Base-by-base conservation (phyloP, 2,888 invertebrate species). In the Brenthis ino region DNA sequence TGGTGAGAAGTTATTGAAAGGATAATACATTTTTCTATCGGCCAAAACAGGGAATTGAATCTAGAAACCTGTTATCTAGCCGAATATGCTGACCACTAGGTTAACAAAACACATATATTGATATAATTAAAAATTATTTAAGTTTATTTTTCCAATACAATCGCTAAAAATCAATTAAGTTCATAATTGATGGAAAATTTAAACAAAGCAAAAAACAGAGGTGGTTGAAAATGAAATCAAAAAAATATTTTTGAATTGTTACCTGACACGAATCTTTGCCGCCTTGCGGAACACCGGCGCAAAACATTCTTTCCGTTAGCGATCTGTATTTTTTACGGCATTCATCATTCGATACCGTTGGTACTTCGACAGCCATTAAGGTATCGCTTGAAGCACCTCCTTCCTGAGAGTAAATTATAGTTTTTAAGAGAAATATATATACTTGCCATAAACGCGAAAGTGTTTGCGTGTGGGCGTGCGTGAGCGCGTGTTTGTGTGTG, bases 221-320 rank as follows among this genome's bases (percentile, higher is more conserved):
- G 28, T 60, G 24, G 28, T 60, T n/a, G 14, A 48, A n/a, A 28
- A 24, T 8, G 6, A 28, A 16, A 37, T 51, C 33, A 51, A 63
- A 63, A 61, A 51, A 53, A 1, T 20, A 53, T 63, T 37, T 51
- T 63, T 63, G 11, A 53, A 53, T 53, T 20, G 43, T 66, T 33
- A 64, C 57, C 53, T 64, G 68, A 57, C 91, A 92, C 47, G 89
- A 83, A 77, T 91, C 91, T 73, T 89, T 88, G n/a, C 88, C 91
- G 0, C 88, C 90, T 75, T 83, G 79, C 13, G 84, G 78, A 0
- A 79, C 68, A 0, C 89, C 89, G 2, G 91, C 91, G 72, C 92
- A 91, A 65, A 91, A 77, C 91, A 90, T 91, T 64, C 85, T 81
- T 0, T 73, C 58, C 1, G 89, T 91, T 47, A 91, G 78, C 3